These are phyloP conservation scores for Orthonychiurus folsomi DNA, from an alignment of 2,888 invertebrate genomes.

Conservation along the genomic window DNA sequence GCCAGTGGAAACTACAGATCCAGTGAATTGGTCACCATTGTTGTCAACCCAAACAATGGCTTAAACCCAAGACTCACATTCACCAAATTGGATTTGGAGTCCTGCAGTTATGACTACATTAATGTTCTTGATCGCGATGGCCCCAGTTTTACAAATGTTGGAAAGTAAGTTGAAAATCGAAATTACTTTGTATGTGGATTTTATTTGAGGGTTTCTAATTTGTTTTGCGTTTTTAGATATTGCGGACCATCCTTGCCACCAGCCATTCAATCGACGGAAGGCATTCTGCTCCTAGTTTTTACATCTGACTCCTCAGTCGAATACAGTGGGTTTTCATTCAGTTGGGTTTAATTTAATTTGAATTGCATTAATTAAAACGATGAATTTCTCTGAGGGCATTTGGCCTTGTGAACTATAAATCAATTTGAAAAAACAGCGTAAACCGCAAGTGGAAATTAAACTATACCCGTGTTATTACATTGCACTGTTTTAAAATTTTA, in stretches of 20 bases:
- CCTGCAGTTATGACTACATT: background rate
- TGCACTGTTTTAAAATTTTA: no score
- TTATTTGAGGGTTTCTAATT: background rate
- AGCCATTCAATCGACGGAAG: background rate
- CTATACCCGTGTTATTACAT: no score
- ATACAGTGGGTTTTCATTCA: no score
- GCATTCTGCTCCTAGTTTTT: background rate
- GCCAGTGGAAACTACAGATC: background rate
- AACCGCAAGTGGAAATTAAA: no score
- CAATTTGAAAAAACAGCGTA: no score
- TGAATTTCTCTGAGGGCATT: no score
- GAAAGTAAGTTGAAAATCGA: background rate
- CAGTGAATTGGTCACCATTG: background rate
- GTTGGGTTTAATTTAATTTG: no score
- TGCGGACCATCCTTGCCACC: background rate
- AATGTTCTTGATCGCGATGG: background rate
- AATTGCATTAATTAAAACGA: no score
- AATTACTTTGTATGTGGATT: background rate
- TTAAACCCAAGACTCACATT: background rate
- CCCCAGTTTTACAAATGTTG: background rate
- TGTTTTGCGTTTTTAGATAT: background rate
- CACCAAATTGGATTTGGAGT: background rate
- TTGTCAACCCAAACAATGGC: background rate
- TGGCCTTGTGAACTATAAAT: no score
- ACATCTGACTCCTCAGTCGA: no score